A percentile compares a stretch with the other conserved stretches of the same genome.
Conservation (phyloP, 2,113 vertebrate species). For the Bubo scandiacus region DNA sequence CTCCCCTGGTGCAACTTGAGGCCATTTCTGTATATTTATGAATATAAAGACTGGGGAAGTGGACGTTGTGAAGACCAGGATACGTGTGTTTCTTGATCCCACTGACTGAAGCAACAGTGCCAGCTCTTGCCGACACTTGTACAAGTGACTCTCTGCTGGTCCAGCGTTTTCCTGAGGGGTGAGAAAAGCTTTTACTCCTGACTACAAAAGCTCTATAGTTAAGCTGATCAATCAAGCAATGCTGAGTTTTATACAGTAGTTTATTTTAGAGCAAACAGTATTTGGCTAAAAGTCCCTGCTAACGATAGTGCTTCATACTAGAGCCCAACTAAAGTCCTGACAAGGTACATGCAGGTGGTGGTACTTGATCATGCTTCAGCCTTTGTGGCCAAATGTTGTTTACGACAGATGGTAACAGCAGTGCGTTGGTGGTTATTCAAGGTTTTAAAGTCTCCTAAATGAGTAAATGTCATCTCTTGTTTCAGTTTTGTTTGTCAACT, state of each 20-base stretch:
- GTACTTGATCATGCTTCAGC: background rate
- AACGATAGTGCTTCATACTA: accelerated
- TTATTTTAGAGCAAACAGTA: background rate
- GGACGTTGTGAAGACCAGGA: background rate
- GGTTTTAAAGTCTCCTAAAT: background rate
- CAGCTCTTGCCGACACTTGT: background rate
- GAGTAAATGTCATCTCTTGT: background rate
- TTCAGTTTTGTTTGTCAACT: background rate
- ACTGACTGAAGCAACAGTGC: background rate
- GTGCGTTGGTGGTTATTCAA: background rate
- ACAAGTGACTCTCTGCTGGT: background rate
- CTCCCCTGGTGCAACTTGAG: background rate
- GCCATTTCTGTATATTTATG: background rate
- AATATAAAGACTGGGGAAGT: background rate
- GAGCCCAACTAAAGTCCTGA: background rate
- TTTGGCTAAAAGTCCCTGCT: background rate
- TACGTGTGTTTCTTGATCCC: accelerated
- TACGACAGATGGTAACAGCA: background rate
- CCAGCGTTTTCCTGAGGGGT: background rate
- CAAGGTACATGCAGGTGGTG: background rate
- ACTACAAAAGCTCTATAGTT: background rate
- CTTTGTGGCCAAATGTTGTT: background rate
- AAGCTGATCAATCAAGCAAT: accelerated
- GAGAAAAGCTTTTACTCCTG: background rate
- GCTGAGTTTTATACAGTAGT: background rate